phyloP scores from a whole-genome alignment of 2,113 vertebrate species.

The Pyxicephalus adspersus region DNA sequence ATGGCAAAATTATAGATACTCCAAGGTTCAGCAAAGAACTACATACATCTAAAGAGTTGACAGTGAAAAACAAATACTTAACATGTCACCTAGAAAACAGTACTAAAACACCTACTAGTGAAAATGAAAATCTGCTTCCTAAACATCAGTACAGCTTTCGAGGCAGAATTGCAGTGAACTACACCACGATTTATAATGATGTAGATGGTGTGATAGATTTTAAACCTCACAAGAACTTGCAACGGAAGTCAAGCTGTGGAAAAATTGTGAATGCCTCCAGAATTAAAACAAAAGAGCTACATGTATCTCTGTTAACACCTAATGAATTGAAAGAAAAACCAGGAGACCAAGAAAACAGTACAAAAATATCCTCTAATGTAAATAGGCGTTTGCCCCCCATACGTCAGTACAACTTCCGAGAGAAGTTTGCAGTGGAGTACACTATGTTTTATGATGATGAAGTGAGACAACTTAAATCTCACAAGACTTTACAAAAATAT shows the following conservation, averaged over 20 bases:
- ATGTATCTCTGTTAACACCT: slow-evolving; percentile 14
- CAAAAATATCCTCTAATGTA: too few species aligned
- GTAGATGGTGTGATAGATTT: neutral
- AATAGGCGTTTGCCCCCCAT: neutral
- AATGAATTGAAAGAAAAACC: slow-evolving; percentile 2
- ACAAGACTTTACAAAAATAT: neutral
- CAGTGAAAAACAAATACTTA: slow-evolving; percentile 8
- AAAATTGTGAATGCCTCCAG: neutral
- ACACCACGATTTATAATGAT: slow-evolving; percentile 17
- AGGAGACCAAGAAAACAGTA: neutral
- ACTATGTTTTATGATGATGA: slow-evolving; percentile 16
- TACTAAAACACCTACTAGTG: too few species aligned
- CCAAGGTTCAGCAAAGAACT: neutral
- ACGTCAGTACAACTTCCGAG: slow-evolving; percentile 35
- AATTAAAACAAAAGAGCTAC: neutral
- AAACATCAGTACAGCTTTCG: slow-evolving; percentile 40
- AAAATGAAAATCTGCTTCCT: neutral
- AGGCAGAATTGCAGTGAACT: neutral
- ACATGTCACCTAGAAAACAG: neutral
- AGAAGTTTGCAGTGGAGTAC: neutral
- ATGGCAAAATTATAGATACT: neutral
- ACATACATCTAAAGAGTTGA: neutral
- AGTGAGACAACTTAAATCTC: slow-evolving; percentile 9
- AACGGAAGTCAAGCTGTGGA: too few species aligned
- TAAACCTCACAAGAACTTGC: neutral